These are phyloP conservation scores for Pitangus sulphuratus DNA, from an alignment of 2,797 vertebrate genomes.

Conservation along the genomic window DNA sequence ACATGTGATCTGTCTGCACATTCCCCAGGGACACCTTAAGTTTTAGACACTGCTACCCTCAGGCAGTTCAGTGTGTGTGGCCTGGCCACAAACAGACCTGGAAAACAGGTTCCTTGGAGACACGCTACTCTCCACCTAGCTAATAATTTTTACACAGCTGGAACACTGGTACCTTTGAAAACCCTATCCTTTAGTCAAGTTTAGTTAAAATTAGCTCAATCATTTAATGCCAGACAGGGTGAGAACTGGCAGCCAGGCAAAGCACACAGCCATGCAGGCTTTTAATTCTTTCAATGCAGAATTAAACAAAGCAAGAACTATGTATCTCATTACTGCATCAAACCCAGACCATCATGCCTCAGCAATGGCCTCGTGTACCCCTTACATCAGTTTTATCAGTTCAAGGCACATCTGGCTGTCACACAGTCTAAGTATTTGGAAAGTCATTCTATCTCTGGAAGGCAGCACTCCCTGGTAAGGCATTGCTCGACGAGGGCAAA, in stretches of 20 bases:
- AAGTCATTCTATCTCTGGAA: background rate
- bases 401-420: background rate
- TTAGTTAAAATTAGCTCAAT: background rate
- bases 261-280: rapidly evolving
- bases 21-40: rapidly evolving
- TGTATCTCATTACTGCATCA: rapidly evolving
- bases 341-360: rapidly evolving
- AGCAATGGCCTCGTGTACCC: rapidly evolving
- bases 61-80: rapidly evolving
- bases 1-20: rapidly evolving
- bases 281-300: background rate
- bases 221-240: rapidly evolving
- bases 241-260: rapidly evolving
- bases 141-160: background rate
- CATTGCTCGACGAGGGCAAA: rapidly evolving
- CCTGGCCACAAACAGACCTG: background rate
- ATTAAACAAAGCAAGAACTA: rapidly evolving
- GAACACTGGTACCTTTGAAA: background rate
- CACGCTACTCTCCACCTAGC: background rate
- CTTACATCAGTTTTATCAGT: background rate
- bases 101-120: background rate
- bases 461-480: background rate
- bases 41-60: rapidly evolving
- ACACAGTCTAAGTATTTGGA: background rate
- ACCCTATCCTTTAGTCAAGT: background rate